Conservation (phyloP, 2,888 invertebrate species). For the Lithophane socia region DNA sequence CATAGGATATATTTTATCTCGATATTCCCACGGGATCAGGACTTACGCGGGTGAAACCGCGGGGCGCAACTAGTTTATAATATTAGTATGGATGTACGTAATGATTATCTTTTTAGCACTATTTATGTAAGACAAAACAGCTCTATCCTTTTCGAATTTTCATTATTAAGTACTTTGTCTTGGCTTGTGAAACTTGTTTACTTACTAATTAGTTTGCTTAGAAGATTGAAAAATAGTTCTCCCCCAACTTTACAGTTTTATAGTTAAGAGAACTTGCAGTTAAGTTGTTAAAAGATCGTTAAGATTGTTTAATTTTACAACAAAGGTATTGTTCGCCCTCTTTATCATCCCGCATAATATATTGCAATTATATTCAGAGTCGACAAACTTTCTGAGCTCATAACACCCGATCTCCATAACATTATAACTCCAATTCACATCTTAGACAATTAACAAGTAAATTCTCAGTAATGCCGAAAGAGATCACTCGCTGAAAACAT, state of each 20-base stretch:
- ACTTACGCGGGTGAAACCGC: no score
- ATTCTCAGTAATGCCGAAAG: conserved; percentile 78
- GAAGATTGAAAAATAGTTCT: conserved; percentile 56
- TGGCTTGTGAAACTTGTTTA: conserved; percentile 50
- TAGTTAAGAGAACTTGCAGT: conserved; percentile 45
- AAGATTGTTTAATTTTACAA: conserved; percentile 57
- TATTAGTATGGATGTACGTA: not conserved
- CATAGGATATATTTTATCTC: no score
- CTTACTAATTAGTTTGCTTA: conserved; percentile 52
- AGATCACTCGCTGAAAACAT: conserved; percentile 82
- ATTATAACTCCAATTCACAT: conserved; percentile 67
- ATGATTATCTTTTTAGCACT: not conserved
- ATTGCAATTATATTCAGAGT: conserved; percentile 66
- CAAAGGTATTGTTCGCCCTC: conserved; percentile 46
- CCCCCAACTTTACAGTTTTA: conserved; percentile 44
- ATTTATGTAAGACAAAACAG: conserved; percentile 11
- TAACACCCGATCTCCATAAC: conserved; percentile 63
- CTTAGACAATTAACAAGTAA: conserved; percentile 78
- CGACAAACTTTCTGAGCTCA: conserved; percentile 58
- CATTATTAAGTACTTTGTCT: conserved; percentile 41
- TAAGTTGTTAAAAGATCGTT: conserved; percentile 54
- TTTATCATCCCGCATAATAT: conserved; percentile 58
- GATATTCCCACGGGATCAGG: no score
- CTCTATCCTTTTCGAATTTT: conserved; percentile 24
- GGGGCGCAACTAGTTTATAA: no score